Evolutionary conservation across 2,888 invertebrate species (phyloP).

Genomic region (Pammene aurita): DNA sequence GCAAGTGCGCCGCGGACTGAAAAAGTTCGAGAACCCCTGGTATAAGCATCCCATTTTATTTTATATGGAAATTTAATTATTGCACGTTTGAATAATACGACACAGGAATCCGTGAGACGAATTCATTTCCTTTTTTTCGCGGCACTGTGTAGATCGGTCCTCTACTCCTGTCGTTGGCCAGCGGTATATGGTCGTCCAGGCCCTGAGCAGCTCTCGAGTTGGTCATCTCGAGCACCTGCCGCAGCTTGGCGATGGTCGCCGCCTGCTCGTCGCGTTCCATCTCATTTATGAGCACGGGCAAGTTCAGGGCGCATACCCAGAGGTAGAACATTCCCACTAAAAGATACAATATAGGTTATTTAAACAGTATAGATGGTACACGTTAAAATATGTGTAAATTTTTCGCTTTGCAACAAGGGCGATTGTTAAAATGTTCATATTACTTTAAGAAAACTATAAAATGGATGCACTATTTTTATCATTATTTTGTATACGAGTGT

Average conservation of each 20-base stretch:
- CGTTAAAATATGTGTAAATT: too few relatives aligned
- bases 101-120: conserved; percentile 27
- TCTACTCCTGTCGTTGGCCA: conserved; percentile 12
- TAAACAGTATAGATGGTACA: too few relatives aligned
- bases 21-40: too few relatives aligned
- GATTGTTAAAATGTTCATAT: too few relatives aligned
- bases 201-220: conserved; percentile 45
- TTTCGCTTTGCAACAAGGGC: too few relatives aligned
- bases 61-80: background rate
- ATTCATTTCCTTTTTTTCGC: conserved; percentile 18
- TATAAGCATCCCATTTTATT: background rate
- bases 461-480: too few relatives aligned
- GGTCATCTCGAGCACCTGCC: conserved; percentile 58
- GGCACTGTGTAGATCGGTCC: conserved; percentile 28
- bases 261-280: conserved; percentile 70
- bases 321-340: conserved; percentile 77
- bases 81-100: conserved; percentile 27
- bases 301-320: conserved; percentile 72
- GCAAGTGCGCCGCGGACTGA: too few relatives aligned
- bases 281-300: conserved; percentile 73
- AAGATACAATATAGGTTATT: conserved; percentile 42
- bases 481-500: too few relatives aligned
- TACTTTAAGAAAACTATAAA: too few relatives aligned
- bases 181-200: conserved; percentile 47
- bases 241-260: conserved; percentile 64